Conservation (phyloP, 2,113 vertebrate species). For the Lampris incognitus region DNA sequence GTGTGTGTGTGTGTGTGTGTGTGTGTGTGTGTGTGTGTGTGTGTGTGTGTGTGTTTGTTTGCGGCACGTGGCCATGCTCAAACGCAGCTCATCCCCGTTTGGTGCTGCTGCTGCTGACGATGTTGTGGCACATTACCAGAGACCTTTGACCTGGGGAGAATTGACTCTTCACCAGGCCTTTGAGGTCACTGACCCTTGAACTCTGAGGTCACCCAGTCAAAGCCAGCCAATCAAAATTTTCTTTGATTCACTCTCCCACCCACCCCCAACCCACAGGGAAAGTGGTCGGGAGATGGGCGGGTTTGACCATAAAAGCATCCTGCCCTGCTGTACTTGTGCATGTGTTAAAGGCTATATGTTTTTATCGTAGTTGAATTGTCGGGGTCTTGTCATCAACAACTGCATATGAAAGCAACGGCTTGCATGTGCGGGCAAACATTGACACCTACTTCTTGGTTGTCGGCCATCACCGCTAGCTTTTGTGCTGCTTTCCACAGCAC, state of each 20-base stretch:
- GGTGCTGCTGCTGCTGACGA: constrained; percentile 47
- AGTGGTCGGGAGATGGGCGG: constrained; percentile 21
- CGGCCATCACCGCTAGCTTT: neutral
- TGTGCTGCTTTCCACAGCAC: neutral
- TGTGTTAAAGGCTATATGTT: constrained; percentile 65
- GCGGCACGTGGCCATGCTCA: constrained; percentile 39
- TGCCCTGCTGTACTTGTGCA: constrained; percentile 71
- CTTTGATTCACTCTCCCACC: constrained; percentile 64
- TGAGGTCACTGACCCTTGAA: constrained; percentile 75
- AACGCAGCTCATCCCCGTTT: constrained; percentile 48
- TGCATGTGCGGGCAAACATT: too few species aligned
- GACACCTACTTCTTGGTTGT: neutral
- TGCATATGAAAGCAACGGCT: neutral
- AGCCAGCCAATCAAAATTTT: constrained; percentile 70
- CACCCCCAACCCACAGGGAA: constrained; percentile 28
- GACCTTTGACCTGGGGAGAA: constrained; percentile 76
- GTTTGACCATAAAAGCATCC: constrained; percentile 66
- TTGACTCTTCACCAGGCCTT: constrained; percentile 80
- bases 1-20: constrained; percentile 17
- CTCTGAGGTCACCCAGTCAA: constrained; percentile 67
- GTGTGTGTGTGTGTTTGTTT: constrained; percentile 33
- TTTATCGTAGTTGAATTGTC: constrained; percentile 55
- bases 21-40: constrained; percentile 41
- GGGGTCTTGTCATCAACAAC: constrained; percentile 52
- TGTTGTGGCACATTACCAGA: constrained; percentile 52